Conservation (phyloP, 1,140 invertebrate genomes). For the Drosophila elegans region DNA sequence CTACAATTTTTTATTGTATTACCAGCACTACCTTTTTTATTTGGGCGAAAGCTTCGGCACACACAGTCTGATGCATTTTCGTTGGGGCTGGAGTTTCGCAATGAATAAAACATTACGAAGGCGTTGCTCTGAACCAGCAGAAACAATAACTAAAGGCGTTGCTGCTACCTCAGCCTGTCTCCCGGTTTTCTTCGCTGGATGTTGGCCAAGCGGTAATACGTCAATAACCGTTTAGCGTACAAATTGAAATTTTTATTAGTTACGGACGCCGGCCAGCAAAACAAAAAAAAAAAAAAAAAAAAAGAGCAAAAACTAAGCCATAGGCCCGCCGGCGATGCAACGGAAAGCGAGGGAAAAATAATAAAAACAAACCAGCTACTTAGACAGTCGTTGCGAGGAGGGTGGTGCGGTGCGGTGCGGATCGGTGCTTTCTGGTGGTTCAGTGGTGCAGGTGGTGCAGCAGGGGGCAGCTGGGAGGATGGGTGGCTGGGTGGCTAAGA, state of each 20-base stretch:
- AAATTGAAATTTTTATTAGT: constrained; percentile 84
- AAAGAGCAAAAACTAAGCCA: constrained; percentile 74
- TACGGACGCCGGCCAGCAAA: constrained; percentile 56
- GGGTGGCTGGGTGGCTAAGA: not conserved
- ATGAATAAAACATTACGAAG: constrained; percentile 82
- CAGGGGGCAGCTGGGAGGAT: constrained; percentile 4
- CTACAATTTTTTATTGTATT: not conserved
- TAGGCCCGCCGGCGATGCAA: constrained; percentile 68
- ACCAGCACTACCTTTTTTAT: not conserved
- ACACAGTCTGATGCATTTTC: constrained; percentile 18
- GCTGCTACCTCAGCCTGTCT: constrained; percentile 63
- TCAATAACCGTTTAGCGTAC: constrained; percentile 83
- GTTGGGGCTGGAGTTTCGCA: constrained; percentile 34
- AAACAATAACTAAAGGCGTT: constrained; percentile 83
- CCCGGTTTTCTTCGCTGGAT: constrained; percentile 20
- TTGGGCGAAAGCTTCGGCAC: constrained; percentile 51
- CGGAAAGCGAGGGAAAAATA: constrained; percentile 42
- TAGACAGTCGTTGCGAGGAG: constrained; percentile 51
- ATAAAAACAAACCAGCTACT: constrained; percentile 64
- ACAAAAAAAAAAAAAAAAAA: constrained; percentile 17
- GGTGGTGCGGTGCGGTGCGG: not conserved
- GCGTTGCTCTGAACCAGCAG: constrained; percentile 73
- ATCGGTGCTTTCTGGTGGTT: not conserved
- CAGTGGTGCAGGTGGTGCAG: constrained; percentile 20
- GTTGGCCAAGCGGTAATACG: constrained; percentile 74